phyloP scores from a whole-genome alignment of 2,113 vertebrate genomes.

The Catagonus wagneri region DNA sequence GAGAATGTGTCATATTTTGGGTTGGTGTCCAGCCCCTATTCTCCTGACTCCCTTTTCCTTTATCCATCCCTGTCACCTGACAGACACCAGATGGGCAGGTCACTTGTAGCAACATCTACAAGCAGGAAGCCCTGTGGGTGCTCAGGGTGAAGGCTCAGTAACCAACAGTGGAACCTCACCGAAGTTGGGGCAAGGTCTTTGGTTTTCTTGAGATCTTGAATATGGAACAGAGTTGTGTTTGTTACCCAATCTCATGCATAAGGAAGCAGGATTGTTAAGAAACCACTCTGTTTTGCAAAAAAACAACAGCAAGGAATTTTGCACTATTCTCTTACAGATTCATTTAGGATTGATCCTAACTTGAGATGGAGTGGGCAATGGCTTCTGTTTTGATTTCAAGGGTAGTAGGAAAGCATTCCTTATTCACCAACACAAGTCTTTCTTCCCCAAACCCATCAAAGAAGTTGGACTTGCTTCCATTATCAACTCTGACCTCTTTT shows the following conservation, averaged over 20 bases:
- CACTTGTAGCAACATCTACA: neutral
- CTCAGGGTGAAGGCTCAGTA: neutral
- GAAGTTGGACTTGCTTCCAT: neutral
- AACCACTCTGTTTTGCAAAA: neutral
- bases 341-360: neutral
- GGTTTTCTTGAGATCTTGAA: neutral
- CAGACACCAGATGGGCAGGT: neutral
- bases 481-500: neutral
- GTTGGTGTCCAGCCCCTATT: neutral
- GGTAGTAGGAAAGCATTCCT: neutral
- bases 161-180: accelerated
- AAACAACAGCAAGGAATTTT: neutral
- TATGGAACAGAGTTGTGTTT: neutral
- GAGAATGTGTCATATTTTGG: neutral
- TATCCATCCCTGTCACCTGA: neutral
- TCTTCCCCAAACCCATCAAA: neutral
- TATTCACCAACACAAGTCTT: neutral
- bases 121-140: neutral
- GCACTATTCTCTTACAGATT: neutral
- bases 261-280: neutral
- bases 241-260: neutral
- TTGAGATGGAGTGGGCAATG: neutral
- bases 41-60: neutral
- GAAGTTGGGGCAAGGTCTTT: neutral
- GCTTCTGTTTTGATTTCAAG: neutral